Percentiles rank a stretch among this genome's conserved stretches.
Evolutionary conservation across 2,113 vertebrate genomes (phyloP).

Genomic region (Chaetops frenatus): DNA sequence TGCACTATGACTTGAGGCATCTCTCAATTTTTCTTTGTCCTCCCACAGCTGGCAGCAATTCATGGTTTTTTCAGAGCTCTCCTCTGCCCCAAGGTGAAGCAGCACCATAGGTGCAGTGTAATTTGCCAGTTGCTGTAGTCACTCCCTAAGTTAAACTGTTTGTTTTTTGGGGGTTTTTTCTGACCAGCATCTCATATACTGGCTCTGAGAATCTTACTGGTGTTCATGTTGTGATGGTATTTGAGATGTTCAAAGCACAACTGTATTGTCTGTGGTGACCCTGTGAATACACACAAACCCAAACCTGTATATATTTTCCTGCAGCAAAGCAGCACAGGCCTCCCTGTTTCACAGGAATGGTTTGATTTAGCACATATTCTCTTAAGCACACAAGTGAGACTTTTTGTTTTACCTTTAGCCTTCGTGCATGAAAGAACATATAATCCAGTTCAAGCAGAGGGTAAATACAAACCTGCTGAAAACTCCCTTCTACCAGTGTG

Average conservation of each 20-base stretch:
- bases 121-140: background rate
- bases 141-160: background rate
- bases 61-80: background rate
- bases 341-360: background rate
- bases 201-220: background rate
- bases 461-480: constrained; percentile 4
- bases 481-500: background rate
- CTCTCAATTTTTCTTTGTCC: background rate
- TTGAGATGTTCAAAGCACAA: background rate
- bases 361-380: background rate
- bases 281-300: background rate
- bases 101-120: background rate
- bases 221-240: background rate
- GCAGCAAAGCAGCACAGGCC: background rate
- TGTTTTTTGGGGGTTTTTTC: background rate
- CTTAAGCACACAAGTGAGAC: background rate
- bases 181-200: background rate
- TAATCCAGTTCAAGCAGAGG: constrained; percentile 22
- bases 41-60: background rate
- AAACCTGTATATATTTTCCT: background rate
- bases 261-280: background rate
- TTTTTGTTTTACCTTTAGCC: background rate
- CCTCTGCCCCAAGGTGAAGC: background rate
- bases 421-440: background rate
- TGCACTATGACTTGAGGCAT: background rate